Conservation (phyloP, 1,140 invertebrate genomes). For the Drosophila rhopaloa region DNA sequence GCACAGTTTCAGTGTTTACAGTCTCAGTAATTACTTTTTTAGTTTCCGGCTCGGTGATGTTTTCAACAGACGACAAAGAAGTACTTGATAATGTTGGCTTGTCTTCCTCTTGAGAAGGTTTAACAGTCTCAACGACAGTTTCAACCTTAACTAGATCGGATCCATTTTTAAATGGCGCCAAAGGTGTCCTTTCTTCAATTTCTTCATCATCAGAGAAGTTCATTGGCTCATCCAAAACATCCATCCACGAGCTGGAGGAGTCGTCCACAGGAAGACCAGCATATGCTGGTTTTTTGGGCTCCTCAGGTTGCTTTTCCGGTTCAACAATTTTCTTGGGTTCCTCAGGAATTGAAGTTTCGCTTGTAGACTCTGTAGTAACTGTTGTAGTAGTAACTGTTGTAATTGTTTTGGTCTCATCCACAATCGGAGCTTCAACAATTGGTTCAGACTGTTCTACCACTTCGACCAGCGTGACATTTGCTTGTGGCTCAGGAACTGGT, state of each 20-base stretch:
- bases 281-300: conserved; percentile 68
- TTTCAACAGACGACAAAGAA: neutral
- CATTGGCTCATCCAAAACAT: conserved; percentile 86
- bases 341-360: neutral
- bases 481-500: conserved; percentile 1
- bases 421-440: neutral
- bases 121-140: neutral
- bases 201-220: conserved; percentile 83
- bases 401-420: neutral
- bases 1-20: neutral
- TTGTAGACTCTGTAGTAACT: conserved; percentile 4
- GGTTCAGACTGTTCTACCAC: neutral
- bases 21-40: conserved; percentile 3
- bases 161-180: conserved; percentile 8
- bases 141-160: neutral
- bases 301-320: conserved; percentile 11
- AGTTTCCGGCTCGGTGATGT: neutral
- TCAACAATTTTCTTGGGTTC: conserved; percentile 22
- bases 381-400: conserved; percentile 6
- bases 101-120: neutral
- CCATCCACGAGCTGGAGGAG: conserved; percentile 85
- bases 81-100: neutral
- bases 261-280: conserved; percentile 85
- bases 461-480: neutral
- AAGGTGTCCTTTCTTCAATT: conserved; percentile 7